A percentile compares a stretch with the other conserved stretches of the same genome.
These are phyloP conservation scores for Oscheius sp. DNA, from an alignment of 2,888 invertebrate genomes.

Conservation along the genomic window DNA sequence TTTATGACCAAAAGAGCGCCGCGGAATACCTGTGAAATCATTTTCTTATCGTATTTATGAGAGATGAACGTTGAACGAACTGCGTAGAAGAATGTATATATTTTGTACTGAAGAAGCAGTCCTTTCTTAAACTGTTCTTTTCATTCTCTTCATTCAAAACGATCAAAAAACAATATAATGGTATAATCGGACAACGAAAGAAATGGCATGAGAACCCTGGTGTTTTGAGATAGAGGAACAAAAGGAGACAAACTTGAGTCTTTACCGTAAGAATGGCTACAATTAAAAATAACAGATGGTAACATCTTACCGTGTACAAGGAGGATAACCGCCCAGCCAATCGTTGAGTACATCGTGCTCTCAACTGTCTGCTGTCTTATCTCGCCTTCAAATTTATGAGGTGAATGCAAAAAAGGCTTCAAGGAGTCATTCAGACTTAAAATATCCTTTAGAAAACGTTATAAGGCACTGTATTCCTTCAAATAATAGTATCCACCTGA, in stretches of 20 bases:
- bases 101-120: too few species aligned
- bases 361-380: slow-evolving; percentile 6
- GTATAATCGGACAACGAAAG: too few species aligned
- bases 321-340: too few species aligned
- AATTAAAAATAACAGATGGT: too few species aligned
- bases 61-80: slow-evolving; percentile 9
- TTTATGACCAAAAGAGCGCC: background rate
- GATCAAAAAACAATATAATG: too few species aligned
- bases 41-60: slow-evolving; percentile 18
- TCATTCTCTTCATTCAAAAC: too few species aligned
- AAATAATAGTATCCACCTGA: too few species aligned
- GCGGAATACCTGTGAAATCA: background rate
- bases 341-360: background rate
- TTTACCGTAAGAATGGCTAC: too few species aligned
- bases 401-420: background rate
- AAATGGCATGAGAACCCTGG: too few species aligned
- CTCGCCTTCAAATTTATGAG: background rate
- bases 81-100: background rate
- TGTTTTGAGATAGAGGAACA: too few species aligned
- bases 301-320: too few species aligned
- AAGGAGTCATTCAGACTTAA: background rate
- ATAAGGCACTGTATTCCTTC: too few species aligned
- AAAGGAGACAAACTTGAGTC: background rate
- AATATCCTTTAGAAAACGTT: background rate
- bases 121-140: background rate